Conservation (phyloP, 2,888 invertebrate species). For the Dasypogon diadema region DNA sequence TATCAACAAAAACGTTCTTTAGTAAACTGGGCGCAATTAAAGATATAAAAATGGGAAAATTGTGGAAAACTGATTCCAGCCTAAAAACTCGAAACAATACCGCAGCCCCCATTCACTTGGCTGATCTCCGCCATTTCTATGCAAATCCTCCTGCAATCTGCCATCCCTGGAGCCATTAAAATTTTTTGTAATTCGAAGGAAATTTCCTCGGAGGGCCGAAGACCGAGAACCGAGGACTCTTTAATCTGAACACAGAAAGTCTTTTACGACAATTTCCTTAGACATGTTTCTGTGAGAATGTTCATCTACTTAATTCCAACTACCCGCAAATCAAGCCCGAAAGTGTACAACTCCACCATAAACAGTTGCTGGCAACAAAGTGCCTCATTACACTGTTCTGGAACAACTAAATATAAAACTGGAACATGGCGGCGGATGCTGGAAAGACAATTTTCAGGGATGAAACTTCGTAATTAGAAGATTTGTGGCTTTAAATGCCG, state of each 20-base stretch:
- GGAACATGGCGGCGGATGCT: slow-evolving; percentile 22
- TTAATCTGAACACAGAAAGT: too few relatives aligned
- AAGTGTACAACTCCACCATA: not conserved
- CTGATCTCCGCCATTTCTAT: too few relatives aligned
- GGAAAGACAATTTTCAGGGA: slow-evolving; percentile 10
- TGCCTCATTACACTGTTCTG: slow-evolving; percentile 22
- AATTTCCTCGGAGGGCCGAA: too few relatives aligned
- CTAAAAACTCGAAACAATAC: not conserved
- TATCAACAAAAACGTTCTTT: too few relatives aligned
- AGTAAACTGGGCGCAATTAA: too few relatives aligned
- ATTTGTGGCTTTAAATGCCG: slow-evolving; percentile 38
- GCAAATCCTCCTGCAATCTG: too few relatives aligned
- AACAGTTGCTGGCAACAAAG: slow-evolving; percentile 28
- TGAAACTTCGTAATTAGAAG: slow-evolving; percentile 39
- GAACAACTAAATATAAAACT: slow-evolving; percentile 2
- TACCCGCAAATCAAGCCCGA: too few relatives aligned
- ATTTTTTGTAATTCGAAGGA: too few relatives aligned
- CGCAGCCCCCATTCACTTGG: too few relatives aligned
- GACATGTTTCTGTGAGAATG: not conserved
- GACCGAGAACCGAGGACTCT: too few relatives aligned
- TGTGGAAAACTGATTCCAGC: not conserved
- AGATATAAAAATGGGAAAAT: too few relatives aligned
- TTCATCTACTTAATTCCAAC: not conserved
- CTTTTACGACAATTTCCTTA: not conserved
- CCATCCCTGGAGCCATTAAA: too few relatives aligned